A percentile compares a stretch with the other conserved stretches of the same genome.
phyloP scores from a whole-genome alignment of 1,140 invertebrate species.

The Stratiolaelaps scimitus region DNA sequence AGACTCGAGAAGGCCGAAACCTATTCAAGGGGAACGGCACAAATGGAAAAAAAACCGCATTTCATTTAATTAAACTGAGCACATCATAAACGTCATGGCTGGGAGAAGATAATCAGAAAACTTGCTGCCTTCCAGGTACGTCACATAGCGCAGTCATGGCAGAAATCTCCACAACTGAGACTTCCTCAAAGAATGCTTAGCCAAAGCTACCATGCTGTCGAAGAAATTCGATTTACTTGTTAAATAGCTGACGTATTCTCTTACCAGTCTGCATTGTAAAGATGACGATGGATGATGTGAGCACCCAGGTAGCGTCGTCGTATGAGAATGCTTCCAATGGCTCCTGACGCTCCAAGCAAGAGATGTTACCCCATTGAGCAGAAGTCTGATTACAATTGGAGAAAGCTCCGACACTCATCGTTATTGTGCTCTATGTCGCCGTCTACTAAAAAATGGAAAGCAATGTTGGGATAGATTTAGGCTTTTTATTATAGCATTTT shows the following conservation, averaged over 20 bases:
- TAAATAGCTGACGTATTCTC: neutral
- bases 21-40: conserved; percentile 37
- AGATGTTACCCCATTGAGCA: too few relatives aligned
- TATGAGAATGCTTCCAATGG: neutral
- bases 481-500: too few relatives aligned
- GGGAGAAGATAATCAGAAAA: too few relatives aligned
- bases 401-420: too few relatives aligned
- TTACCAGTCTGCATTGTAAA: conserved; percentile 79
- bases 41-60: conserved; percentile 5
- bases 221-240: neutral
- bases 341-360: neutral
- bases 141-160: neutral
- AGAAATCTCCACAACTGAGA: neutral
- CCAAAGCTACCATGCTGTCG: neutral
- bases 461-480: too few relatives aligned
- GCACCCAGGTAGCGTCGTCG: conserved; percentile 71
- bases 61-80: too few relatives aligned
- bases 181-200: neutral
- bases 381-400: too few relatives aligned
- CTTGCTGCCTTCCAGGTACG: too few relatives aligned
- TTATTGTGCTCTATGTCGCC: too few relatives aligned
- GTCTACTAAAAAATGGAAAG: too few relatives aligned
- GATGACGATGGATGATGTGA: conserved; percentile 83
- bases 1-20: conserved; percentile 81
- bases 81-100: too few relatives aligned